Evolutionary conservation across 1,140 invertebrate genomes (phyloP), one percentile per base, ranked within the genome.

Genomic region (Acyrthosiphon pisum): DNA sequence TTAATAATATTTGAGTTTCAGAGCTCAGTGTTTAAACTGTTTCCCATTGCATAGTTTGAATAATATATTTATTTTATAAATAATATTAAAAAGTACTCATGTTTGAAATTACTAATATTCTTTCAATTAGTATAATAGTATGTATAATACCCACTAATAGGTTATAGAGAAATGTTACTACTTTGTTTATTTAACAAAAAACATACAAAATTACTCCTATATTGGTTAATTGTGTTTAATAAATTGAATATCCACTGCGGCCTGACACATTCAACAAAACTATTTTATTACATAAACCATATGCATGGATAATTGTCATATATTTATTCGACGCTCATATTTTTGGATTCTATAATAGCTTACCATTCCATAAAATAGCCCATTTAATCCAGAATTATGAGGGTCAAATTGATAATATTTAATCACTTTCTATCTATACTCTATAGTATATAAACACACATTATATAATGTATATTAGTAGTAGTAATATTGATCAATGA

Each of bases 331-430:
- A n/a, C 18, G n/a, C 14, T 76, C 60, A 76, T 76, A 76, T 76
- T 76, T 76, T 76, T 76, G n/a, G 60, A 76, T 76, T 76, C 30
- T 76, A 76, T 76, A 76, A 76, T 76, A 76, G 60, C 30, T 76
- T 76, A 68, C 60, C 30, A 4, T 76, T 35, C 60, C 60, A 76
- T 76, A 76, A 76, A 76, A 76, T 76, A n/a, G 4, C 30, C 60
- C 60, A 76, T 76, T 76, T 76, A 76, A 76, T 76, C 30, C 6
- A 76, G 6, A 76, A 76, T 6, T 76, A 76, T 76, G 30, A 76
- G 60, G 60, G 60, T 76, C 30, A 76, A 76, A 76, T n/a, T n/a
- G 14, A 76, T 76, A 76, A 76, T 76, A n/a, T 76, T n/a, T 76
- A 76, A n/a, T n/a, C n/a, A 14, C n/a, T 76, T n/a, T 76, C 30